Evolutionary conservation across 2,888 invertebrate genomes (phyloP).

Genomic region (Watsonalla binaria): DNA sequence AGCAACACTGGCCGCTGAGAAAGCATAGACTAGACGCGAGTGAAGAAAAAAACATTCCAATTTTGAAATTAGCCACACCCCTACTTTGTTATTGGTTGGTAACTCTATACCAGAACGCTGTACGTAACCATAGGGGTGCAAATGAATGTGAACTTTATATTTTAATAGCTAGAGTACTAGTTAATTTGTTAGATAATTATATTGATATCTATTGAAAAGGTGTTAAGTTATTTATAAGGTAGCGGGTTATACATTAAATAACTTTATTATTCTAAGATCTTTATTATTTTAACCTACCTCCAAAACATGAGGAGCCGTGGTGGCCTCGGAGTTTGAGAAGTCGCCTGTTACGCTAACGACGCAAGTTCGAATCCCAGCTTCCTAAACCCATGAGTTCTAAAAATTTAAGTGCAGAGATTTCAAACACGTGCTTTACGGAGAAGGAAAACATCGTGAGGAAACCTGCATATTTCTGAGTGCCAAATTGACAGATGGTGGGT

Average conservation of each 20-base stretch:
- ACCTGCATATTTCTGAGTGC: no score
- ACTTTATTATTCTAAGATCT: no score
- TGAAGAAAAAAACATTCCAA: conserved; percentile 65
- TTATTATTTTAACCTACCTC: no score
- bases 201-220: background rate
- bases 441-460: no score
- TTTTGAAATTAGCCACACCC: conserved; percentile 72
- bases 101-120: conserved; percentile 24
- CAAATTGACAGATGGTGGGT: no score
- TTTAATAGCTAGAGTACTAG: background rate
- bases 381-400: no score
- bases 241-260: background rate
- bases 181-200: background rate
- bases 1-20: conserved; percentile 44
- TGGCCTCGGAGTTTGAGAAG: no score
- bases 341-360: no score
- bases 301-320: no score
- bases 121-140: conserved; percentile 11
- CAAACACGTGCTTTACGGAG: no score
- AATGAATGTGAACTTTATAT: background rate
- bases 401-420: no score
- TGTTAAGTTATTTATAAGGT: background rate
- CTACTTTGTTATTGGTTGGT: conserved; percentile 64
- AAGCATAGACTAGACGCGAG: conserved; percentile 32
- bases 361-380: no score